Base-by-base conservation (phyloP, 2,113 vertebrate genomes). In the Xenotilapia caudafasciata region DNA sequence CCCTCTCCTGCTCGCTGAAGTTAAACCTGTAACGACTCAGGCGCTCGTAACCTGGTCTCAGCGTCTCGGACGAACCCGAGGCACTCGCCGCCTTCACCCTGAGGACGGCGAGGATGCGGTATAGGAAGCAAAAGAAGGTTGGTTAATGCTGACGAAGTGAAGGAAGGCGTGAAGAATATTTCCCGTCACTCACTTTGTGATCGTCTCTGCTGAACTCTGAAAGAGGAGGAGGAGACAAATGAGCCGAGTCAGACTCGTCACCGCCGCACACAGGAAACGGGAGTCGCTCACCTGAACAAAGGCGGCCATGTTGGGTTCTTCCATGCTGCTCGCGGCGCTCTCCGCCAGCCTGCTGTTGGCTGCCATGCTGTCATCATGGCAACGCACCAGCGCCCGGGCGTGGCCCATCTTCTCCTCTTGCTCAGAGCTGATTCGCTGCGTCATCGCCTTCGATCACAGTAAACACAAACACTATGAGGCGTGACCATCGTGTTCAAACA, bases 161-260 rank as follows among this genome's bases (percentile, higher is more conserved):
- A 77, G 42, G 23, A 49, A 31, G 28, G 23, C 26, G 17, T 77
- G 42, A 77, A 31, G 73, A 51, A 49, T 2, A 31, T 31, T 19
- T 9, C 28, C 14, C 5, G 9, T 12, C 55, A 97, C 97, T 97
- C 94, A 97, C 97, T 94, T 95, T 54, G 92, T 88, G 73, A 96
- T 96, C 19, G 97, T 90, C 33, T 91, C 92, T 90, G 90, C 95
- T 53, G 97, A 96, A 42, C 80, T 95, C 97, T 97, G 87, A 86
- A 47, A 31, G 56, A 15, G 80, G n/a, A 38, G 33, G 23, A 77
- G 15, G 28, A 75, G 7, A n/a, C 28, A 56, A 17, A 12, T 23
- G 4, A 42, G 38, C 35, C 4, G 7, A 79, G 12, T 19, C 55
- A 31, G 3, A 75, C 40, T 26, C 9, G 9, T 6, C 15, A 12